Percentiles rank a stretch among this genome's conserved stretches.
Conservation (phyloP, 2,113 vertebrate species). For the Pelecanoides urinatrix region DNA sequence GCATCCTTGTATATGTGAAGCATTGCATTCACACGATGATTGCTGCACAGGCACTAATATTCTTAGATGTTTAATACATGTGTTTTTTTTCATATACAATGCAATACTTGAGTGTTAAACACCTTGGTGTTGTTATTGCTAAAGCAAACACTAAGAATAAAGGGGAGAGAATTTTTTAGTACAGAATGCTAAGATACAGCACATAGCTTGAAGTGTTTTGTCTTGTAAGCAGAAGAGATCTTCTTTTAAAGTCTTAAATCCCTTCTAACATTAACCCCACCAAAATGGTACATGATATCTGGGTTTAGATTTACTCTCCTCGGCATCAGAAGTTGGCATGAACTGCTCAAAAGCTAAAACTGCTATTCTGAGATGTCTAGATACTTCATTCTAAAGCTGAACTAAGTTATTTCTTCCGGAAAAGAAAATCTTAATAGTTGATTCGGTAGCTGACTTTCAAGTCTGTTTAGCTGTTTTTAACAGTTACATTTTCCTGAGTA, state of each 20-base stretch:
- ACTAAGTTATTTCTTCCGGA: background rate
- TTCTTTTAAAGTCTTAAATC: background rate
- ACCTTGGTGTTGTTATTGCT: background rate
- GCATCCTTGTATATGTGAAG: background rate
- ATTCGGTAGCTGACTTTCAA: background rate
- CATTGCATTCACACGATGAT: background rate
- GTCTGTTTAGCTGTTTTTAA: background rate
- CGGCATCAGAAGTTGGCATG: background rate
- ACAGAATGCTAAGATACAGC: background rate
- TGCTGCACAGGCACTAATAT: background rate
- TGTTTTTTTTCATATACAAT: background rate
- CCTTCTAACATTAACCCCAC: background rate
- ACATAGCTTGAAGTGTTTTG: background rate
- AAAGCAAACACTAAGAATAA: background rate
- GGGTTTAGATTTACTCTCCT: background rate
- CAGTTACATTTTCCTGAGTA: background rate
- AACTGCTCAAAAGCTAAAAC: background rate
- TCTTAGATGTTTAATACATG: background rate
- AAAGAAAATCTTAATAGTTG: background rate
- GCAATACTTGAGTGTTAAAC: background rate
- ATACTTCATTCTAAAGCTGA: background rate
- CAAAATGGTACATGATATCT: background rate
- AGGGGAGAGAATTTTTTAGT: background rate
- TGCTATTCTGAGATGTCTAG: background rate
- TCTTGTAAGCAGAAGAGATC: background rate